Conservation (phyloP, 2,888 invertebrate species). For the Megastigmus dorsalis region DNA sequence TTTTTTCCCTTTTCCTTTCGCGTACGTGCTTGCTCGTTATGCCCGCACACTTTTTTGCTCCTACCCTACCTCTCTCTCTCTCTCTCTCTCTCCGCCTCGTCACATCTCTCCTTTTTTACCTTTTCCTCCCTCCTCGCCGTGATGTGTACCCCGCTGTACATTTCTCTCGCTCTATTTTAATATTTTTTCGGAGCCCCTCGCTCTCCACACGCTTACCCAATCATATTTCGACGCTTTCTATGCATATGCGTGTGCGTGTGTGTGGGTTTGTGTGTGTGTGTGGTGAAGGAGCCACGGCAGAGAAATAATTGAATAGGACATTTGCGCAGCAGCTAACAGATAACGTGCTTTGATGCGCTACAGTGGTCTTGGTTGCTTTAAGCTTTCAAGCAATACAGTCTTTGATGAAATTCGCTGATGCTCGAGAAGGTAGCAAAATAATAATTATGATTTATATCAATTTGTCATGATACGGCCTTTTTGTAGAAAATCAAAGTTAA, state of each 20-base stretch:
- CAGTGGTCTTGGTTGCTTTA: no score
- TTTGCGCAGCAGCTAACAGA: background rate
- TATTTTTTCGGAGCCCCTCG: slow-evolving; percentile 4
- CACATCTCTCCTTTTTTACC: background rate
- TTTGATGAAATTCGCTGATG: no score
- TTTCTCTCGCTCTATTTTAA: background rate
- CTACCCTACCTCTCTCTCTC: background rate
- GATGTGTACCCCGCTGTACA: background rate
- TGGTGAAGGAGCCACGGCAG: background rate
- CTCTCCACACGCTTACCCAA: slow-evolving; percentile 1
- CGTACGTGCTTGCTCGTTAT: slow-evolving; percentile 20
- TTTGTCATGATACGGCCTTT: no score
- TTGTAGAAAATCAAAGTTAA: no score
- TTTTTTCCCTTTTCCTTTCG: background rate
- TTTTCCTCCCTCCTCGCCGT: background rate
- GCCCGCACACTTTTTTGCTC: background rate
- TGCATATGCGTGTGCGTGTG: background rate
- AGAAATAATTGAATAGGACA: slow-evolving; percentile 8
- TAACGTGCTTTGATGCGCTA: no score
- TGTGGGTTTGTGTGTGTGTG: background rate
- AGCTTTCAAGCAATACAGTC: no score
- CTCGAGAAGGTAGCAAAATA: no score
- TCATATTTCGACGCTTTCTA: slow-evolving; percentile 10
- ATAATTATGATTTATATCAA: no score
- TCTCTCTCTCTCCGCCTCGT: background rate